A percentile compares a stretch with the other conserved stretches of the same genome.
Evolutionary conservation across 2,888 invertebrate species (phyloP).

Genomic region (Empis stercorea): DNA sequence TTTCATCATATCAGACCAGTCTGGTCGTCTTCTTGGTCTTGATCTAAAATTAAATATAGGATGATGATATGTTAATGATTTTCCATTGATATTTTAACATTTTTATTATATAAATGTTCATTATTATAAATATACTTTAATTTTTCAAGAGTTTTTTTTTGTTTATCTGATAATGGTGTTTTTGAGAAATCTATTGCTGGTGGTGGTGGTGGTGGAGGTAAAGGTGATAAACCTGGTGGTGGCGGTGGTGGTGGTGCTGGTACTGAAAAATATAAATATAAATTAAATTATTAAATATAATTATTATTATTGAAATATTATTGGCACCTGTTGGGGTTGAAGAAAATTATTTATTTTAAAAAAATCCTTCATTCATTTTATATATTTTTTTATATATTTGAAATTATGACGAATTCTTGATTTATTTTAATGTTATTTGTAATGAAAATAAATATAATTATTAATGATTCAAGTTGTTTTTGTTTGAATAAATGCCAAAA

Average conservation of each 20-base stretch:
- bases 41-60: slow-evolving; percentile 31
- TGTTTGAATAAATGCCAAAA: no score
- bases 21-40: slow-evolving; percentile 68
- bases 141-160: slow-evolving; percentile 55
- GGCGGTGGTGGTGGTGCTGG: slow-evolving; percentile 35
- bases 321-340: no score
- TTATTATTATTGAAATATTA: not conserved
- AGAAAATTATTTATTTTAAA: no score
- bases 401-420: no score
- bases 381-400: no score
- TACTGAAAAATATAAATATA: slow-evolving; percentile 19
- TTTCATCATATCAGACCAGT: slow-evolving; percentile 84
- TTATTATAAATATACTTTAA: slow-evolving; percentile 39
- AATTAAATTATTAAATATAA: not conserved
- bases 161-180: slow-evolving; percentile 43
- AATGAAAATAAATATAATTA: no score
- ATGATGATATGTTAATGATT: slow-evolving; percentile 6
- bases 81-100: no score
- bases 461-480: no score
- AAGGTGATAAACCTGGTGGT: slow-evolving; percentile 43
- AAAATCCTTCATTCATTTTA: no score
- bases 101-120: no score
- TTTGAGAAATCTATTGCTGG: slow-evolving; percentile 48
- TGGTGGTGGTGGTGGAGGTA: slow-evolving; percentile 57
- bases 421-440: no score